phyloP scores from a whole-genome alignment of 2,888 invertebrate species.

The Luffia ferchaultella region DNA sequence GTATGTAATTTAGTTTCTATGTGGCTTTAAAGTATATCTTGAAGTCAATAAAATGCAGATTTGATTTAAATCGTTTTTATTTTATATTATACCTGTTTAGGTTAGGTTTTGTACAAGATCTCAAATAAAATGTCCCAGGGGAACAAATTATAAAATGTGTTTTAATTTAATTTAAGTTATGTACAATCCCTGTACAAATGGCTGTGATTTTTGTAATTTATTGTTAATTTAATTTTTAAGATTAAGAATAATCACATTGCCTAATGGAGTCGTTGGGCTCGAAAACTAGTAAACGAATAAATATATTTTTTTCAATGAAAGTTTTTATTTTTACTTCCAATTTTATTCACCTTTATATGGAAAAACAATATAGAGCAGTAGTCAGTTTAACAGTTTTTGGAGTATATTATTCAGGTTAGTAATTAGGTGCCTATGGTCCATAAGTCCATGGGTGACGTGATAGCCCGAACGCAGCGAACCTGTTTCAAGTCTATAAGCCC shows the following conservation, averaged over 20 bases:
- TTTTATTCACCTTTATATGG: no score
- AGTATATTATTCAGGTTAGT: no score
- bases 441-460: no score
- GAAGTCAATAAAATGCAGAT: neutral
- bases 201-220: constrained; percentile 8
- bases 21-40: neutral
- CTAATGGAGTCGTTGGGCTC: neutral
- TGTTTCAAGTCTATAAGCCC: no score
- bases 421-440: no score
- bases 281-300: no score
- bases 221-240: constrained; percentile 5
- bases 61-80: neutral
- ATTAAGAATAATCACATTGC: neutral
- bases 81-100: neutral
- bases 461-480: no score
- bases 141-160: constrained; percentile 20
- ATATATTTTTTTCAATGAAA: no score
- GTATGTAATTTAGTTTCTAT: no score
- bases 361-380: no score
- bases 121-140: constrained; percentile 13
- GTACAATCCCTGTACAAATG: constrained; percentile 13
- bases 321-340: no score
- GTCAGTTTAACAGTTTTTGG: no score
- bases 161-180: constrained; percentile 16
- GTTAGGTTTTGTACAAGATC: neutral